Evolutionary conservation across 2,888 invertebrate species (phyloP), one percentile per base, ranked within the genome.

Genomic region (Formica aserva): DNA sequence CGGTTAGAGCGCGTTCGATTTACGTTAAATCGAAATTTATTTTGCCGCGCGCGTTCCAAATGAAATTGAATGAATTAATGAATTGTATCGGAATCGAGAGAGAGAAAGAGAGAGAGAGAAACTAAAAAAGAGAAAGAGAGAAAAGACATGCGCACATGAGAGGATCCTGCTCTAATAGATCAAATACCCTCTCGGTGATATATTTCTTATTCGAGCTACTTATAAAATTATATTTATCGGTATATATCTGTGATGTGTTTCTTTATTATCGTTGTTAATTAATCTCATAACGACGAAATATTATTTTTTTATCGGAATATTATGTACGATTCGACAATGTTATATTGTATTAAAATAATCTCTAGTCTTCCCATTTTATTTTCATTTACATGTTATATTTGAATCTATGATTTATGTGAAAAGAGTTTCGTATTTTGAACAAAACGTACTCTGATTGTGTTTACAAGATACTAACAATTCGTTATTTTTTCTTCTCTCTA

Each of bases 51-150:
- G 65, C n/a, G 60, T 29, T 41, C 71, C 26, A 45, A 60, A 80
- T 80, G 71, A 80, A 80, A 71, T 71, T 71, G 78, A 80, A 80
- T 71, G 78, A 71, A 80, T 80, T 80, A 80, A 80, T 69, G 78
- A 80, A 80, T 80, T 71, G 78, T 67, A 22, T 57, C 41, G 67
- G 57, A 26, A 38, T 29, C n/a, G 8, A 35, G 35, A 63, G 63
- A n/a, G n/a, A 45, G 22, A 29, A 13, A n/a, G 5, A 26, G 38
- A 38, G n/a, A n/a, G 18, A 35, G 18, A 15, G 18, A 48, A 55
- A 55, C 29, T n/a, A 0, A 22, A 6, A 13, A 8, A 45, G 8
- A 3, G 26, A 4, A n/a, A 26, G 15, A 26, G 26, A 52, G 15
- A 18, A 13, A 38, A 22, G 11, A 15, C 0, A 38, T 9, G 11